Evolutionary conservation across 2,888 invertebrate species (phyloP), one percentile per base, ranked within the genome.

Genomic region (Apodemia mormo): DNA sequence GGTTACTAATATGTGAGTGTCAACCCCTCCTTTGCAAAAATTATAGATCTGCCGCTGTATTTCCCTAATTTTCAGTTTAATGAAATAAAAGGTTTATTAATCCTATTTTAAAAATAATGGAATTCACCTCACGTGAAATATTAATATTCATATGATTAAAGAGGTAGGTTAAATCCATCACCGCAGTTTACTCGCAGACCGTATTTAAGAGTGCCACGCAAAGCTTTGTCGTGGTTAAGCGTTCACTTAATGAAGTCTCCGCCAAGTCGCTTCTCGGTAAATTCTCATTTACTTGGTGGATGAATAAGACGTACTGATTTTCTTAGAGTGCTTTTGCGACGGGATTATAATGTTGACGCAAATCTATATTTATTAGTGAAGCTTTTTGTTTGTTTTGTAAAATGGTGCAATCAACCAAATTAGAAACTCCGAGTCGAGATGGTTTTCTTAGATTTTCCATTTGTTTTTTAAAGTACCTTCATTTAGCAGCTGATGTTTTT

Each of bases 171-270:
- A 75, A 79, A 79, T 79, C 77, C 80, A 77, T 76, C 78, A 77
- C 77, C 74, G 77, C 74, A 71, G 74, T 73, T 77, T 73, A 76
- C 75, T 73, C 71, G 67, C 73, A 68, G 73, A 68, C 70, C 73
- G 73, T 76, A 71, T 75, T 75, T 72, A 75, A 76, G 76, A 76
- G 75, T 76, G 73, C 74, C 75, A 75, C 75, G 30, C 12, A 74
- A 82, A 82, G 85, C 87, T 83, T 84, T 84, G 84, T 83, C 81
- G 81, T 78, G 78, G 81, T 82, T 83, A 83, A 84, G 82, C 81
- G 81, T 74, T 76, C 83, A 83, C 85, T 86, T 89, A 87, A 88
- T 88, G 88, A 88, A 88, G 87, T 82, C 81, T 80, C 79, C 79
- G 76, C 68, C 69, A 76, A 81, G 82, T 80, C 81, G 82, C 80